Evolutionary conservation across 2,888 invertebrate genomes (phyloP), one percentile per base, ranked within the genome.

Genomic region (Pterostichus niger): DNA sequence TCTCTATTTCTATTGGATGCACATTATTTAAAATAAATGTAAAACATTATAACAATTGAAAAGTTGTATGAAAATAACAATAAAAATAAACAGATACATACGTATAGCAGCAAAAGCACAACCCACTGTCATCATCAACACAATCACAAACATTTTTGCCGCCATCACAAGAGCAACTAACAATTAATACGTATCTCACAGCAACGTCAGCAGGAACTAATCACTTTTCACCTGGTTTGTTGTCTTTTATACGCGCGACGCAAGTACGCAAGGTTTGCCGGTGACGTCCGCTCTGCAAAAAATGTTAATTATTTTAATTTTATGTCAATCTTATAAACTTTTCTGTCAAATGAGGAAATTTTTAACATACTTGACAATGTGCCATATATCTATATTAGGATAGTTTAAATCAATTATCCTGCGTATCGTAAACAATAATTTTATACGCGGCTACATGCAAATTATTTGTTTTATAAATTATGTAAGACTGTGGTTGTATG

Each of bases 191-290:
- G n/a, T 56, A 13, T 61, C 24, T 76, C 76, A 40, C 56, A 56
- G 76, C 61, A 44, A n/a, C 40, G 13, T n/a, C 35, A 78, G 46
- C 46, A 35, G 44, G 59, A 78, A 78, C 78, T 78, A 59, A 44
- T 56, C 56, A 61, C 13, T 44, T 78, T 44, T 61, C 17, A 59
- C 40, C 15, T 6, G 78, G 40, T 61, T 15, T 56, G 15, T 24
- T 78, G 78, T 78, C 78, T 78, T 78, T 78, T 78, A 78, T 78
- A 78, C 44, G n/a, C 44, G n/a, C 44, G 61, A 59, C 24, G 44
- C 44, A 33, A 33, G 31, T 75, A 49, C 33, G 13, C 75, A 75
- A 52, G 75, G 52, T 52, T 75, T 49, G 11, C 13, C 6, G 49
- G 52, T 75, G 75, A 75, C 75, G 75, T 75, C 17, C 44, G 33